A percentile compares a stretch with the other conserved stretches of the same genome.
Conservation (phyloP, 2,113 vertebrate species). For the Promerops cafer region DNA sequence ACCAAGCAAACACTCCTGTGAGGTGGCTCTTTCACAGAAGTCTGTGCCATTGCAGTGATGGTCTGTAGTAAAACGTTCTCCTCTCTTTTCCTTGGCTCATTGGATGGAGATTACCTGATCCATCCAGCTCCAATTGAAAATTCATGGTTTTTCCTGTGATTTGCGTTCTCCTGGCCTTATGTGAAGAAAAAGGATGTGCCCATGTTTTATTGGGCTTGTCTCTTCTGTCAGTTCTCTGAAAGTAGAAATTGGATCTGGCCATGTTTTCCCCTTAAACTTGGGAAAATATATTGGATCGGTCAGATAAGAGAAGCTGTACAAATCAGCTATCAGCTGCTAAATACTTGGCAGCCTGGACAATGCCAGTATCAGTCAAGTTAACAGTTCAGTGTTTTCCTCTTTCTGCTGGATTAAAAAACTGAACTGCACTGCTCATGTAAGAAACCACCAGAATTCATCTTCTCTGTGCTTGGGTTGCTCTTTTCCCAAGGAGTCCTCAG, state of each 20-base stretch:
- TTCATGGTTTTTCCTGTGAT: not conserved
- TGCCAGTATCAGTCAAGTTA: not conserved
- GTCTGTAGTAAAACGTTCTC: not conserved
- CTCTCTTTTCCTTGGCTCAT: not conserved
- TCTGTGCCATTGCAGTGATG: not conserved
- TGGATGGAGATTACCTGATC: not conserved
- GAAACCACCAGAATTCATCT: not conserved
- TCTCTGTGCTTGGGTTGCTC: not conserved
- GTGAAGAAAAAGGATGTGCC: not conserved
- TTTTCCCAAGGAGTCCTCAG: not conserved
- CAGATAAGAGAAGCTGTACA: not conserved
- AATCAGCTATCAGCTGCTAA: constrained; percentile 8
- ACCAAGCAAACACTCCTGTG: not conserved
- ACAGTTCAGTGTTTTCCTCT: not conserved
- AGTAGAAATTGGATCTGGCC: not conserved
- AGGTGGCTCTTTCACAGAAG: not conserved
- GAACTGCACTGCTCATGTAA: not conserved
- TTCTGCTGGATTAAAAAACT: not conserved
- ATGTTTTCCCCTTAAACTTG: not conserved
- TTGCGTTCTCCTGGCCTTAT: not conserved
- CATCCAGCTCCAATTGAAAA: not conserved
- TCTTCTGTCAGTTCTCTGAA: not conserved
- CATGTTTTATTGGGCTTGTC: not conserved
- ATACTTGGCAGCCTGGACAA: not conserved
- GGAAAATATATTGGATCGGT: not conserved